A percentile compares a stretch with the other conserved stretches of the same genome.
Conservation (phyloP, 2,113 vertebrate genomes). For the Ciconia boyciana region DNA sequence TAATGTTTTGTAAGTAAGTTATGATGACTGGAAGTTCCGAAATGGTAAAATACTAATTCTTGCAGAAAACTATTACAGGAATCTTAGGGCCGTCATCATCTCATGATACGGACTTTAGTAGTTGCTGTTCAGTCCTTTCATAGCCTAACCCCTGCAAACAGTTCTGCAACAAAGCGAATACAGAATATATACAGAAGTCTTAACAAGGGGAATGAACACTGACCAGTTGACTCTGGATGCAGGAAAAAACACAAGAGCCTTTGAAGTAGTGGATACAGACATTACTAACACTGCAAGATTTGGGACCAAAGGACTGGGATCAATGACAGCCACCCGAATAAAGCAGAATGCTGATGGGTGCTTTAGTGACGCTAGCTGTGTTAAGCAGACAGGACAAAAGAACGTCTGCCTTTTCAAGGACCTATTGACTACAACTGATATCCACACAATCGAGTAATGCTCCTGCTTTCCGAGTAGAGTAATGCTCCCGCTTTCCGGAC, state of each 20-base stretch:
- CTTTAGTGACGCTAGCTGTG: not conserved
- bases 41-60: not conserved
- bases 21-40: not conserved
- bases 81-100: not conserved
- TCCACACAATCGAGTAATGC: not conserved
- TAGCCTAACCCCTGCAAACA: not conserved
- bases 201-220: not conserved
- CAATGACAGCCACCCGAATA: not conserved
- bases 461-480: not conserved
- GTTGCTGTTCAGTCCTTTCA: not conserved
- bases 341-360: slow-evolving; percentile 35
- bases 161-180: not conserved
- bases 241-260: not conserved
- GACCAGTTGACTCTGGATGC: not conserved
- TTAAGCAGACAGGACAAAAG: slow-evolving; percentile 31
- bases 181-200: not conserved
- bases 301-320: slow-evolving; percentile 40
- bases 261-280: slow-evolving; percentile 18
- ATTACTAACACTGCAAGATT: slow-evolving; percentile 31
- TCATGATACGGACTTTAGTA: not conserved
- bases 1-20: not conserved
- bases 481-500: rapidly evolving
- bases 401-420: slow-evolving; percentile 20
- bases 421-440: not conserved
- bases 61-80: not conserved